These are phyloP conservation scores for Clanis bilineata DNA, from an alignment of 2,888 invertebrate genomes.

Conservation along the genomic window DNA sequence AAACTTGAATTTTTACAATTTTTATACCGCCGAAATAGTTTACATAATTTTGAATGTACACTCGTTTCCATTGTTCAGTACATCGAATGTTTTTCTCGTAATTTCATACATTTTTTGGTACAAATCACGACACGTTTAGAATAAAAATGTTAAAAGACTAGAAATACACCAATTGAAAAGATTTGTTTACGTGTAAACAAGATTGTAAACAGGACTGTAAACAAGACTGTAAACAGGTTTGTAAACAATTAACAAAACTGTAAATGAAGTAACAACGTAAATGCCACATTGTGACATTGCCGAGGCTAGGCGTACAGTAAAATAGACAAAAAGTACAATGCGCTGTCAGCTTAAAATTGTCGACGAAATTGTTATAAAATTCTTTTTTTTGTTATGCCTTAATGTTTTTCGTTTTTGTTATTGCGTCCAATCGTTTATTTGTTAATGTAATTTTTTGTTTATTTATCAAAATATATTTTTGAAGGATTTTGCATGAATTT, in stretches of 20 bases:
- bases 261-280: slow-evolving; percentile 54
- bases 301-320: slow-evolving; percentile 64
- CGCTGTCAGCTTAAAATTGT: slow-evolving; percentile 56
- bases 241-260: slow-evolving; percentile 14
- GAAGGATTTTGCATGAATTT: slow-evolving; percentile 17
- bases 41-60: slow-evolving; percentile 56
- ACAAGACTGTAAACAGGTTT: background rate
- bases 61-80: slow-evolving; percentile 25
- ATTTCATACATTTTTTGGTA: slow-evolving; percentile 23
- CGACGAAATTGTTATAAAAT: background rate
- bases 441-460: slow-evolving; percentile 9
- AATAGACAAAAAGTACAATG: slow-evolving; percentile 56
- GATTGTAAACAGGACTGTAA: slow-evolving; percentile 11
- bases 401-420: slow-evolving; percentile 18
- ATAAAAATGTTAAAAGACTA: slow-evolving; percentile 63
- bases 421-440: slow-evolving; percentile 6
- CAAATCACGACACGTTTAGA: slow-evolving; percentile 34
- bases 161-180: slow-evolving; percentile 70
- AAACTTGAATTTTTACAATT: slow-evolving; percentile 69
- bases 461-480: background rate
- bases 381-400: background rate
- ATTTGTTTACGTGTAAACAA: background rate
- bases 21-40: slow-evolving; percentile 62
- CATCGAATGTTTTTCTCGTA: slow-evolving; percentile 15
- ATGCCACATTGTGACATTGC: slow-evolving; percentile 69